Evolutionary conservation across 2,113 vertebrate genomes (phyloP), one percentile per base, ranked within the genome.

Genomic region (Agapornis roseicollis): DNA sequence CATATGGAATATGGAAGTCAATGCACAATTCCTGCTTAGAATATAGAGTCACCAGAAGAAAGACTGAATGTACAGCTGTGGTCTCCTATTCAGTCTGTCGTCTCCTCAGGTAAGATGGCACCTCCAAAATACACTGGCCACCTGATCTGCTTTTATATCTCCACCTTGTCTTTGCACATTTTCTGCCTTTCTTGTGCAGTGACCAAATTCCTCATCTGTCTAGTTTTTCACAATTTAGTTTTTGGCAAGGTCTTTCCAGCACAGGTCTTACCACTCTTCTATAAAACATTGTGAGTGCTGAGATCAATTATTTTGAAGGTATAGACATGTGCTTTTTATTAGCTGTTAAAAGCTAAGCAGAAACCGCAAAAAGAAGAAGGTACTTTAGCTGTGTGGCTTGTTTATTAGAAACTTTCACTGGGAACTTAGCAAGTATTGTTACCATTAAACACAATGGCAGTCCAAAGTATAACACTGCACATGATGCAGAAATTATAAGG

Each of bases 21-120:
- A 8, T 5, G 31, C 31, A 41, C 53, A 41, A 41, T 46, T 55
- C 39, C 25, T 28, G 22, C 39, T 58, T 69, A 44, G 68, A 56
- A 86, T 25, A n/a, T 20, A 14, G 17, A 64, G 29, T 14, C 47
- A 52, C 8, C 9, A 55, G 25, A 46, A 64, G 35, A 56, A 56
- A 77, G 52, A 29, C 1, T 49, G 58, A 33, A 41, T 0, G 0
- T 46, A 24, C 25, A 85, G 9, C 55, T 6, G 2, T 2, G 0
- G 50, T 70, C 31, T 91, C 33, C 47, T 35, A 9, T 27, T 60
- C 50, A 66, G 49, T 41, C 41, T 85, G 70, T 60, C 27, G 0
- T 13, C 20, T 37, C 25, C 37, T 46, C 17, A 39, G 66, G 25
- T 86, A 53, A 28, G 17, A 35, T 11, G 18, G 23, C 29, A 63